phyloP scores from a whole-genome alignment of 2,888 invertebrate species.

The Lycaena phlaeas region DNA sequence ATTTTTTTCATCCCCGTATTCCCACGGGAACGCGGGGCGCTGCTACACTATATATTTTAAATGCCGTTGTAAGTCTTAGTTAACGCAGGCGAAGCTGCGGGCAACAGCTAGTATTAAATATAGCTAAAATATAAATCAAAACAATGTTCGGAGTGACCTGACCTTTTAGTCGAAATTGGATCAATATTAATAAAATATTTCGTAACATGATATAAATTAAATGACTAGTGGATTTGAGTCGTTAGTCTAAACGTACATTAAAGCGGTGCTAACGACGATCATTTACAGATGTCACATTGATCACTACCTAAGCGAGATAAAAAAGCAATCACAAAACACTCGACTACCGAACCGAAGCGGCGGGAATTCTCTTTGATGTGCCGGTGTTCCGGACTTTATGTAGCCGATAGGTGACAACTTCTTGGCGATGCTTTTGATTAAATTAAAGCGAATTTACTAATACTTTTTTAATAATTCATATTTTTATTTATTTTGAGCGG shows the following conservation, averaged over 20 bases:
- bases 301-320: slow-evolving; percentile 40
- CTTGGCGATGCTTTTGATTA: background rate
- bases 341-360: slow-evolving; percentile 52
- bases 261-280: slow-evolving; percentile 18
- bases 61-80: too few species aligned
- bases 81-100: too few species aligned
- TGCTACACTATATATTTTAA: too few species aligned
- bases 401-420: slow-evolving; percentile 6
- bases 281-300: slow-evolving; percentile 28
- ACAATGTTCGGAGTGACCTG: too few species aligned
- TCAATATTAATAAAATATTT: background rate
- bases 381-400: slow-evolving; percentile 25
- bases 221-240: background rate
- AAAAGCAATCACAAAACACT: slow-evolving; percentile 46
- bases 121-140: too few species aligned
- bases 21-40: too few species aligned
- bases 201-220: slow-evolving; percentile 8
- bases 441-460: background rate
- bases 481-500: too few species aligned
- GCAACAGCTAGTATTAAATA: too few species aligned
- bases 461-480: too few species aligned
- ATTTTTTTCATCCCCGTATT: too few species aligned
- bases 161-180: background rate
- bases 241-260: slow-evolving; percentile 8
- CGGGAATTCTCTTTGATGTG: slow-evolving; percentile 47